Percentiles rank a stretch among this genome's conserved stretches.
Evolutionary conservation across 64 coral and sea anemone species (phyloP).

Genomic region (Anthopleura sola): DNA sequence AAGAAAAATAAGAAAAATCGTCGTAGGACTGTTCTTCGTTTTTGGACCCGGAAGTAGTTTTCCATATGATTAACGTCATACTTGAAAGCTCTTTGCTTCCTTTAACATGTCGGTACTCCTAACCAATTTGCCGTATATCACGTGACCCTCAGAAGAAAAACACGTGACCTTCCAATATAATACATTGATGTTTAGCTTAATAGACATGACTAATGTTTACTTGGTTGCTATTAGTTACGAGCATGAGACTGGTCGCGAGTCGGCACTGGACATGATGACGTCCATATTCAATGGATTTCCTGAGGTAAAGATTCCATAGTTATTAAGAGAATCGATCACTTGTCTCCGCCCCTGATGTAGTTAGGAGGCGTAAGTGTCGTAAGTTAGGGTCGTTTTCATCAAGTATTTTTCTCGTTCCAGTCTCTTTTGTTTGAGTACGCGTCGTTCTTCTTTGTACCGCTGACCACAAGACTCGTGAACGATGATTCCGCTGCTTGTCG

Average conservation of each 20-base stretch:
- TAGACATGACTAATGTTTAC: background rate
- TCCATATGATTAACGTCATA: too few species aligned
- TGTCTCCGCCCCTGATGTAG: too few species aligned
- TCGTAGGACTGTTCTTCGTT: too few species aligned
- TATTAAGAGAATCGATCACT: background rate
- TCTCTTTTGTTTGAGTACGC: slow-evolving; percentile 51
- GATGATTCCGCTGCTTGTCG: slow-evolving; percentile 88
- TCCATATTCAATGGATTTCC: slow-evolving; percentile 83
- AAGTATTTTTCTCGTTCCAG: slow-evolving; percentile 32
- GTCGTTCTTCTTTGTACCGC: slow-evolving; percentile 89
- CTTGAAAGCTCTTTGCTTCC: too few species aligned
- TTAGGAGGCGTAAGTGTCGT: too few species aligned
- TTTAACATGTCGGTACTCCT: too few species aligned
- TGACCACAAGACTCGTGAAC: slow-evolving; percentile 82
- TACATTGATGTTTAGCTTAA: background rate
- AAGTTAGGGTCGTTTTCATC: too few species aligned
- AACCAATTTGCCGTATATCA: background rate
- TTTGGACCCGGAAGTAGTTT: too few species aligned
- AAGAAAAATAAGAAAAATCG: too few species aligned
- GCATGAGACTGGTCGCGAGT: slow-evolving; percentile 79
- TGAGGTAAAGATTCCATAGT: slow-evolving; percentile 51
- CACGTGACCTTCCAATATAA: background rate
- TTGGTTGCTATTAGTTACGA: slow-evolving; percentile 68
- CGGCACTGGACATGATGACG: slow-evolving; percentile 84
- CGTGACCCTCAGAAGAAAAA: background rate